phyloP scores from a whole-genome alignment of 2,113 vertebrate species.

The Montifringilla adamsi region DNA sequence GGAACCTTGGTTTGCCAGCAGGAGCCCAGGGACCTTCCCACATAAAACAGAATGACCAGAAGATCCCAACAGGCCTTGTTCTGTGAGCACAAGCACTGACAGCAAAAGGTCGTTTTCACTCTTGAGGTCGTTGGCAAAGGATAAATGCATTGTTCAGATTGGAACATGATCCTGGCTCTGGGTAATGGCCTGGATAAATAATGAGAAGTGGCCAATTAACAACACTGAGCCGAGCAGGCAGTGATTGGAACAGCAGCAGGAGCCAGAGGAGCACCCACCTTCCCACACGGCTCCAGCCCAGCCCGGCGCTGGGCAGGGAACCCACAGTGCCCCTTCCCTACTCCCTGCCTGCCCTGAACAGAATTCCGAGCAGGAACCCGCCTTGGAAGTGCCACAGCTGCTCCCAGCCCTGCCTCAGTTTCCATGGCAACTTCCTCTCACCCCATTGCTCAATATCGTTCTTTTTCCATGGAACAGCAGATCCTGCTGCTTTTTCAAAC shows the following conservation, averaged over 20 bases:
- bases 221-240: rapidly evolving
- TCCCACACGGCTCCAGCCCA: not conserved
- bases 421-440: not conserved
- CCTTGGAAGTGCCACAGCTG: not conserved
- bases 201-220: not conserved
- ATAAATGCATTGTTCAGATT: not conserved
- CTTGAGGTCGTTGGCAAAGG: not conserved
- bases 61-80: rapidly evolving
- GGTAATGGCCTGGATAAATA: not conserved
- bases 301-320: rapidly evolving
- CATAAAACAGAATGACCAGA: not conserved
- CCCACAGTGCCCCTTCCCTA: rapidly evolving
- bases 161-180: not conserved
- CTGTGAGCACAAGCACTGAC: rapidly evolving
- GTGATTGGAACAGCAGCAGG: not conserved
- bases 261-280: not conserved
- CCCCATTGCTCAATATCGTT: not conserved
- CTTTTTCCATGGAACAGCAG: not conserved
- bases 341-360: not conserved
- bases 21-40: not conserved
- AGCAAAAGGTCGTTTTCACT: not conserved
- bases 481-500: not conserved
- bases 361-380: rapidly evolving
- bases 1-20: not conserved
- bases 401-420: not conserved